Conservation (phyloP, 1,140 invertebrate genomes). For the Temnothorax curvispinosus region DNA sequence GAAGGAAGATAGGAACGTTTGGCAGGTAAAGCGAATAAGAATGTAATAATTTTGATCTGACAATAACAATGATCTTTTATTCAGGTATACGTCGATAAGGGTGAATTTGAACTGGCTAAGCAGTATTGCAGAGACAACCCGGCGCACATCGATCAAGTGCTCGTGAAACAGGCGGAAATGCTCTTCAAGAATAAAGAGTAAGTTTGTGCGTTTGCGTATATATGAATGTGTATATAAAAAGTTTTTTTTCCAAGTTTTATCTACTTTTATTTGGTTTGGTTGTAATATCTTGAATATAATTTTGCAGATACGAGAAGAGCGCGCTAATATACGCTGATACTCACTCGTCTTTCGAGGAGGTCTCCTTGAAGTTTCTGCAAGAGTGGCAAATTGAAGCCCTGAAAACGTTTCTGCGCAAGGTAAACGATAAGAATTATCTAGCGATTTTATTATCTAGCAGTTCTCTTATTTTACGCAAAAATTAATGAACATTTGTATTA, state of each 20-base stretch:
- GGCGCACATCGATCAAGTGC: slow-evolving; percentile 92
- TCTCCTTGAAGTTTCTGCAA: slow-evolving; percentile 96
- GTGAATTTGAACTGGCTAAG: slow-evolving; percentile 95
- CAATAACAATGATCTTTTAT: slow-evolving; percentile 78
- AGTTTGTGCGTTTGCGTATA: slow-evolving; percentile 63
- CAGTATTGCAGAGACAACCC: slow-evolving; percentile 92
- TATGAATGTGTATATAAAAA: neutral
- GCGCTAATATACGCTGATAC: slow-evolving; percentile 96
- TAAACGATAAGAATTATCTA: slow-evolving; percentile 79
- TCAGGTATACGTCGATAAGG: slow-evolving; percentile 93
- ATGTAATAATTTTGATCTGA: neutral
- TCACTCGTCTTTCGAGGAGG: slow-evolving; percentile 96
- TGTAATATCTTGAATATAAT: slow-evolving; percentile 55
- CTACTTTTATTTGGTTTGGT: neutral
- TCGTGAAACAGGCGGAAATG: slow-evolving; percentile 95
- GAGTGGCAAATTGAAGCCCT: slow-evolving; percentile 93
- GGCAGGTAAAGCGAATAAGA: slow-evolving; percentile 87
- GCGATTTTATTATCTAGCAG: neutral
- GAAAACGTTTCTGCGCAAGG: slow-evolving; percentile 93
- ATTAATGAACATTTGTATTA: slow-evolving; percentile 57
- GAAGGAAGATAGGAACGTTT: slow-evolving; percentile 95
- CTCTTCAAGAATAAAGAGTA: slow-evolving; percentile 93
- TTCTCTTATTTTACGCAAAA: neutral
- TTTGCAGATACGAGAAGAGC: slow-evolving; percentile 90
- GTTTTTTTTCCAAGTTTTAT: slow-evolving; percentile 18